Base-by-base conservation (phyloP, 1,140 invertebrate genomes). In the Amyelois transitella region DNA sequence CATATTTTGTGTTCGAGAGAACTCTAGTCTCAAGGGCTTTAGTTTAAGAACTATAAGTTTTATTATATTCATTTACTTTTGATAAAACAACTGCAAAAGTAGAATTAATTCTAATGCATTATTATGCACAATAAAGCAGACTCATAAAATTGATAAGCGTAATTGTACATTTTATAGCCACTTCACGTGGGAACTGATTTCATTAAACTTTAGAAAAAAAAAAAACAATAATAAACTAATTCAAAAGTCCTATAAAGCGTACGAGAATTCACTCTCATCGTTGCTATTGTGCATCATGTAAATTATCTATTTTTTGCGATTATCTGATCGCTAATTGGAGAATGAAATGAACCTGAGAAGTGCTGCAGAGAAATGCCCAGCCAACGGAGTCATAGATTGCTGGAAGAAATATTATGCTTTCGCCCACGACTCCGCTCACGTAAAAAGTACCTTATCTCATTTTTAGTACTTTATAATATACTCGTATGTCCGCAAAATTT, bases 251-350 rank as follows among this genome's bases (percentile, higher is more conserved):
- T 21, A 48, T 48, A 48, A 45, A 14, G 45, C n/a, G 21, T 48
- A 48, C 44, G 45, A n/a, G 20, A 48, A 20, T 48, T 48, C 45
- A 48, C 45, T 48, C 19, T 48, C 19, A 48, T 48, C 21, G 45
- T 1, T 21, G 7, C 45, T 10, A 48, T 48, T 48, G 45, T 48
- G 10, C 32, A n/a, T 48, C 18, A 20, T 20, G 45, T 12, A 45
- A 48, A 48, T 48, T 21, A 48, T 48, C 18, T 48, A 48, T n/a
- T 48, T 48, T 21, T 48, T 48, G 20, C 20, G 6, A 21, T 48
- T 48, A 48, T 48, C 45, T 48, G 45, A 48, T 48, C 20, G 20
- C 10, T 48, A 48, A 48, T 48, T 20, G 20, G 18, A 5, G 8
- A 38, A 48, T 48, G 45, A 48, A 48, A 10, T 48, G 20, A 21